Percentiles rank a stretch among this genome's conserved stretches.
These are phyloP conservation scores for Paguma larvata DNA, from an alignment of 2,797 vertebrate genomes.

Conservation along the genomic window DNA sequence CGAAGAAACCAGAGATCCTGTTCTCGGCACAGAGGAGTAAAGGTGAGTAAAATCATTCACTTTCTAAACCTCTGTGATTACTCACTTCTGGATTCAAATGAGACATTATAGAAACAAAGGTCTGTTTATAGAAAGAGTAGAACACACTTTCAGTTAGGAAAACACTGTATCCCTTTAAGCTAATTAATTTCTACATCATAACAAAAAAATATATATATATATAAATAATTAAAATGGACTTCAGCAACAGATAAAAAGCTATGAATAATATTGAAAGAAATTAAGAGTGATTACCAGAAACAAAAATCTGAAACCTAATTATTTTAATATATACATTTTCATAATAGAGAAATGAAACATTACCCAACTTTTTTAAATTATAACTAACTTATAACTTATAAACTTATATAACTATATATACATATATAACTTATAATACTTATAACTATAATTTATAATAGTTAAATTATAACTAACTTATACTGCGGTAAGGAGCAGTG, in stretches of 20 bases:
- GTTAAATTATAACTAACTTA: no score
- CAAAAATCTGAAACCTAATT: not conserved
- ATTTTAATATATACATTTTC: not conserved
- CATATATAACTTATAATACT: no score
- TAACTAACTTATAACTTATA: no score
- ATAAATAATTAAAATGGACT: not conserved
- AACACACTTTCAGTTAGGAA: not conserved
- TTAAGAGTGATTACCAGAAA: not conserved
- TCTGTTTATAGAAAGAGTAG: not conserved
- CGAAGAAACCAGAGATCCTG: not conserved
- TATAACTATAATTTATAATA: no score
- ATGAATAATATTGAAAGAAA: not conserved
- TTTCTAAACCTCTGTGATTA: not conserved
- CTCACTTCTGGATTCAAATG: not conserved
- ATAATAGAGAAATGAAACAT: not conserved
- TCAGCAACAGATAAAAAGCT: not conserved
- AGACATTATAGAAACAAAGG: not conserved
- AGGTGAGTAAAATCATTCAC: conserved; percentile 1
- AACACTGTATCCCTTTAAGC: not conserved
- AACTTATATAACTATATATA: no score
- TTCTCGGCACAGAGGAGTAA: conserved; percentile 56
- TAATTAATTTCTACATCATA: not conserved
- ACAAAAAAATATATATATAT: not conserved
- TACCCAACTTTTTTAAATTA: not conserved
- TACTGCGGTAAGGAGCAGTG: not conserved